These are phyloP conservation scores for Morpho achilles DNA, from an alignment of 2,888 invertebrate genomes.

Conservation along the genomic window DNA sequence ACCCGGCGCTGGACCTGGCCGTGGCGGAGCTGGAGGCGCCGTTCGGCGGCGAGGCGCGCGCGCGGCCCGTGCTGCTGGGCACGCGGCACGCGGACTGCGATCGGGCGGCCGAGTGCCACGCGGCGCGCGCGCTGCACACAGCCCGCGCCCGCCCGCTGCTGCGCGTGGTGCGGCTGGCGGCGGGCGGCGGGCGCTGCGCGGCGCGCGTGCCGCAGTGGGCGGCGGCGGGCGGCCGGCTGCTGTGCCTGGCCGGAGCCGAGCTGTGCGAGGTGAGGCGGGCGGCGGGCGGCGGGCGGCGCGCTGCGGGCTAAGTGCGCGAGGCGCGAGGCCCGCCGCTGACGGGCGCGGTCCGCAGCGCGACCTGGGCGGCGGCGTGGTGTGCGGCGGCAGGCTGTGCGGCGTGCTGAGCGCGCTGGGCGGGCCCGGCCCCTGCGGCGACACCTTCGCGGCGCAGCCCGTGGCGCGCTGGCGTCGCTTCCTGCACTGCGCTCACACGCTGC, in stretches of 20 bases:
- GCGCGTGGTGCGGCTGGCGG: constrained; percentile 31
- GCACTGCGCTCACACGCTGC: constrained; percentile 55
- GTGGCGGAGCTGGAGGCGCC: constrained; percentile 53
- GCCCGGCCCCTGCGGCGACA: constrained; percentile 38
- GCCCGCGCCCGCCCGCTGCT: constrained; percentile 15
- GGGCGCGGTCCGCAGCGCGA: constrained; percentile 39
- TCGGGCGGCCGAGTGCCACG: constrained; percentile 38
- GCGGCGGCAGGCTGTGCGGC: constrained; percentile 59
- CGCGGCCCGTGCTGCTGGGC: constrained; percentile 53
- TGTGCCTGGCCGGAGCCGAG: constrained; percentile 47
- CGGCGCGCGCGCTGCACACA: constrained; percentile 36
- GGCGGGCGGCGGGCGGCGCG: background rate
- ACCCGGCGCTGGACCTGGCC: constrained; percentile 42
- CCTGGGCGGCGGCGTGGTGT: constrained; percentile 58
- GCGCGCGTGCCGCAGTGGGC: constrained; percentile 39
- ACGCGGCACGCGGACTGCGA: constrained; percentile 33
- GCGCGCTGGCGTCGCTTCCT: constrained; percentile 54
- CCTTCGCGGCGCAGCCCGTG: constrained; percentile 47
- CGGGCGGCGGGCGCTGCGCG: constrained; percentile 32
- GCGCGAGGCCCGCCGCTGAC: too few species aligned
- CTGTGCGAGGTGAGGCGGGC: constrained; percentile 43
- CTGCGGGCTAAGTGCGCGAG: background rate
- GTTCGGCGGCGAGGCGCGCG: constrained; percentile 38
- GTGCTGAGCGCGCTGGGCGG: constrained; percentile 40
- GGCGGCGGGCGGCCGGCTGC: constrained; percentile 36